Evolutionary conservation across 2,113 vertebrate species (phyloP).

Genomic region (Erpornis zantholeuca): DNA sequence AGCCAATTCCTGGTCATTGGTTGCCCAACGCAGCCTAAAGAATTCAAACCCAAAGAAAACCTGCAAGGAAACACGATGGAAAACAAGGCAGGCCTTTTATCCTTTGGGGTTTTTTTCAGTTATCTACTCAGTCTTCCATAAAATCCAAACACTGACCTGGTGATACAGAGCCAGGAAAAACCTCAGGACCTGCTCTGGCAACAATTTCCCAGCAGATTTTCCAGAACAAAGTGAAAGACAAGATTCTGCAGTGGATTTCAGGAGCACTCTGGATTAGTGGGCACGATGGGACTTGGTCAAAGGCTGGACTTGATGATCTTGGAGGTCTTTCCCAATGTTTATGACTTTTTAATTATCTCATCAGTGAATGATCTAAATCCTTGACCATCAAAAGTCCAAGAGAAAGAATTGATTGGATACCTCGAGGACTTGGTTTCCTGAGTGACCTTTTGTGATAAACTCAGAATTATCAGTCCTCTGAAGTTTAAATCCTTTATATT

Average conservation of each 20-base stretch:
- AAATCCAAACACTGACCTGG: not conserved
- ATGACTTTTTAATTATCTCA: not conserved
- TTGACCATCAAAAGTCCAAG: not conserved
- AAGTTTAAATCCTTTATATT: not conserved
- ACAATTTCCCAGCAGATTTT: not conserved
- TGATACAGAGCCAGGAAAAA: not conserved
- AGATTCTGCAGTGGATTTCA: not conserved
- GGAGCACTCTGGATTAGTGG: not conserved
- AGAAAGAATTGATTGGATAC: not conserved
- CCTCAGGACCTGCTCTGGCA: not conserved
- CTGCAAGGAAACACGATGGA: not conserved
- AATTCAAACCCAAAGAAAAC: not conserved
- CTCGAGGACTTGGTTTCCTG: not conserved
- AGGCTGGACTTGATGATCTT: not conserved
- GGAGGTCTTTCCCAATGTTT: not conserved
- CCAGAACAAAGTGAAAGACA: not conserved
- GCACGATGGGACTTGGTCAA: fast-evolving
- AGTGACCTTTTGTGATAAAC: not conserved
- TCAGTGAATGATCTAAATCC: not conserved
- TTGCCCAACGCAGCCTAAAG: too few species aligned
- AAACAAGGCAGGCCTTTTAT: not conserved
- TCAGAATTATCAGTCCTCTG: not conserved
- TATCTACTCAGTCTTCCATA: not conserved
- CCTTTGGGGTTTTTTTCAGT: not conserved
- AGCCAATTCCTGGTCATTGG: fast-evolving